These are phyloP conservation scores for Bufotes viridis DNA, from an alignment of 2,797 vertebrate genomes.

Conservation along the genomic window DNA sequence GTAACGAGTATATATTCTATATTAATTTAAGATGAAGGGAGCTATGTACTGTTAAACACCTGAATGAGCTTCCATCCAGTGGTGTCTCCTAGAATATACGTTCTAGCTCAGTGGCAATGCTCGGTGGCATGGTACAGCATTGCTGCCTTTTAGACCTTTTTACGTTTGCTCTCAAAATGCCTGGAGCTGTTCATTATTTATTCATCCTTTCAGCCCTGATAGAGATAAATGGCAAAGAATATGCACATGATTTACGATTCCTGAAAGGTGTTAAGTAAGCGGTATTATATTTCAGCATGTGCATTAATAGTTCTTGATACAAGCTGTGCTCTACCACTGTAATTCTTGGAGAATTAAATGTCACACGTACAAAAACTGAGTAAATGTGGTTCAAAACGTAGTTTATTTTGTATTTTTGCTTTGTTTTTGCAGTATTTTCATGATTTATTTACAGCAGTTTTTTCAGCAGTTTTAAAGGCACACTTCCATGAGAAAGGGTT, in stretches of 20 bases:
- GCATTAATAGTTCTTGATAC: slow-evolving; percentile 31
- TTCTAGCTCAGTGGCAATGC: background rate
- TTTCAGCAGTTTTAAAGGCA: no score
- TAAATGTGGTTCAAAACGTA: background rate
- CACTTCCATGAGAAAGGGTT: no score
- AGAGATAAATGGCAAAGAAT: slow-evolving; percentile 54
- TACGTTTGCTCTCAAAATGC: slow-evolving; percentile 32
- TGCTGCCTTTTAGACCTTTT: slow-evolving; percentile 36
- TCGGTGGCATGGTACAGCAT: background rate
- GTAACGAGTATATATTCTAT: no score
- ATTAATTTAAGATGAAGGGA: background rate
- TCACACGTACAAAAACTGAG: background rate
- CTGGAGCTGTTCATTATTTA: slow-evolving; percentile 57
- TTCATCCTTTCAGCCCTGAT: slow-evolving; percentile 54
- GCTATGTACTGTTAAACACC: background rate
- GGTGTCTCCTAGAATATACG: slow-evolving; percentile 9
- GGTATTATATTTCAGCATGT: slow-evolving; percentile 40
- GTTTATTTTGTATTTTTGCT: no score
- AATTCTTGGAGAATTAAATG: slow-evolving; percentile 30
- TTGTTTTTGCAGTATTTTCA: no score
- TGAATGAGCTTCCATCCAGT: slow-evolving; percentile 22
- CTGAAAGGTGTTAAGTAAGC: slow-evolving; percentile 54
- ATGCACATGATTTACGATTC: slow-evolving; percentile 50
- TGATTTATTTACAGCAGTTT: no score
- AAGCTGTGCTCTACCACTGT: slow-evolving; percentile 26